Percentiles rank a stretch among this genome's conserved stretches.
phyloP scores from a whole-genome alignment of 1,140 invertebrate genomes.

The Megalonaias nervosa region DNA sequence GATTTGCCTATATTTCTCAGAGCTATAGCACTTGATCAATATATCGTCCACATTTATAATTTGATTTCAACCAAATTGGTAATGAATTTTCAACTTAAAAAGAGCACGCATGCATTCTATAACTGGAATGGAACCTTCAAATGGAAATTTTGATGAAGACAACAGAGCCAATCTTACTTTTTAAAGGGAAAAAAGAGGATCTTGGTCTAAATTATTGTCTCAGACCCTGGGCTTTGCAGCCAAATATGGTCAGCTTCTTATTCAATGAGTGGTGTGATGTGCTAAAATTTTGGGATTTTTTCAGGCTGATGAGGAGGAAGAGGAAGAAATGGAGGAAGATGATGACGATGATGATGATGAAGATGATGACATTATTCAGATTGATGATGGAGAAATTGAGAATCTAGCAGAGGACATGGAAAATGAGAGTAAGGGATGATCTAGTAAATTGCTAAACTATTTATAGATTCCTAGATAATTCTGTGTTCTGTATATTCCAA shows the following conservation, averaged over 20 bases:
- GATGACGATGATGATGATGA: conserved; percentile 56
- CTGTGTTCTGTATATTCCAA: too few relatives aligned
- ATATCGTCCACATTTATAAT: too few relatives aligned
- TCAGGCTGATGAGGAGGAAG: conserved; percentile 63
- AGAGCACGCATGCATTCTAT: too few relatives aligned
- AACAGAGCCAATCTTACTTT: neutral
- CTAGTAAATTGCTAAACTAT: too few relatives aligned
- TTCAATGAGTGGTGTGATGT: conserved; percentile 10
- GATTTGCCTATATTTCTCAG: too few relatives aligned
- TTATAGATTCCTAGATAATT: too few relatives aligned
- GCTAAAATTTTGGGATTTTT: conserved; percentile 26
- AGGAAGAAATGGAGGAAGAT: conserved; percentile 62
- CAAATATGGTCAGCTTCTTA: too few relatives aligned
- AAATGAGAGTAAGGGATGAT: too few relatives aligned
- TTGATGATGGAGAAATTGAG: conserved; percentile 32
- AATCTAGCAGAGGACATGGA: conserved; percentile 9
- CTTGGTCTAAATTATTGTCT: neutral
- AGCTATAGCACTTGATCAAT: too few relatives aligned
- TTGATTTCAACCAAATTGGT: too few relatives aligned
- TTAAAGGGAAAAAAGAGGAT: conserved; percentile 75
- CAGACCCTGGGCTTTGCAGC: neutral
- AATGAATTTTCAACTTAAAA: too few relatives aligned
- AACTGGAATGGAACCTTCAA: conserved; percentile 5
- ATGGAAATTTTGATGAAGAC: conserved; percentile 5
- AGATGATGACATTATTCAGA: conserved; percentile 41